Evolutionary conservation across 2,797 vertebrate genomes (phyloP).

Genomic region (Poliocrania exsul): DNA sequence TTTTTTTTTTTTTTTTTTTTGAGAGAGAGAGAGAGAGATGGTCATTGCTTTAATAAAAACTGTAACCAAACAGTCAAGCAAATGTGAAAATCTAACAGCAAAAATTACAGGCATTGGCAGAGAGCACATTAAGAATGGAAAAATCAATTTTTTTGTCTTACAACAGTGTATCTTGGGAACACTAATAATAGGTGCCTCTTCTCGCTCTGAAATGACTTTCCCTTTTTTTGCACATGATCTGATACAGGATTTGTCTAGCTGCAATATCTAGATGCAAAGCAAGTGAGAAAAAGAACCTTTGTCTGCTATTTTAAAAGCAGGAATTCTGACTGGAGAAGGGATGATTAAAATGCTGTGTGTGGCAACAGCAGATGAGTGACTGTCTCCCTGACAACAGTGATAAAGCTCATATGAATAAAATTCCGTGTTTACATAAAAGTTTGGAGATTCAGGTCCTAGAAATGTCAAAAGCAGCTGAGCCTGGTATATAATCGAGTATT

Average conservation of each 20-base stretch:
- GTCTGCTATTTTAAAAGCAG: background rate
- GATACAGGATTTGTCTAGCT: background rate
- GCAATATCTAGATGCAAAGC: background rate
- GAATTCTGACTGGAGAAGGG: background rate
- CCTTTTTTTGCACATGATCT: background rate
- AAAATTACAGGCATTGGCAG: background rate
- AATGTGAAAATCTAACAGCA: background rate
- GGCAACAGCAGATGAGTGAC: background rate
- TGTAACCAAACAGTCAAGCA: background rate
- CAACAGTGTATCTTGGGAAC: background rate
- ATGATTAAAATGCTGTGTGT: constrained; percentile 29
- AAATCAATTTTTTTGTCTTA: background rate
- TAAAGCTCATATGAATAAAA: constrained; percentile 39
- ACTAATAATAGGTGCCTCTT: background rate
- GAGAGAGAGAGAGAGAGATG: background rate
- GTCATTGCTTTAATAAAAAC: background rate
- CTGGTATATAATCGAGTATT: background rate
- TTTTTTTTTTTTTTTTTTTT: background rate
- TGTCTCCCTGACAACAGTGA: constrained; percentile 49
- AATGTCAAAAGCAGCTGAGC: constrained; percentile 13
- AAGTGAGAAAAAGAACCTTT: constrained; percentile 20
- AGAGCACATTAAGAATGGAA: background rate
- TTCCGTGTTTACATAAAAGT: background rate
- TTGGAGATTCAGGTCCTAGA: background rate
- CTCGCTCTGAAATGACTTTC: background rate